These are phyloP conservation scores for Pimephales promelas DNA, from an alignment of 2,113 vertebrate species.

Conservation along the genomic window DNA sequence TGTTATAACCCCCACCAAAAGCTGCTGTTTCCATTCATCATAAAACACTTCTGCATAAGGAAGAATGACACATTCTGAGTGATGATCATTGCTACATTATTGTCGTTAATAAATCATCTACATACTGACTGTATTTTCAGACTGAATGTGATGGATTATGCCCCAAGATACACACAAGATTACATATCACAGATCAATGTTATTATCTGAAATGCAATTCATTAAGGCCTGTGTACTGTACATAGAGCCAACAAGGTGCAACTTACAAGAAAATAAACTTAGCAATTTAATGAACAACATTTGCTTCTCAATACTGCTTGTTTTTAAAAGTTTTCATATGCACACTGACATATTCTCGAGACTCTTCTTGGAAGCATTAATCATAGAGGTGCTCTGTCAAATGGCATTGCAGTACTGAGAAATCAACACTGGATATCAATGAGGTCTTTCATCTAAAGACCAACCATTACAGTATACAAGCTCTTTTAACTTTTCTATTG, in stretches of 20 bases:
- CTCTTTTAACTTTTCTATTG: conserved; percentile 18
- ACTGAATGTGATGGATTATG: conserved; percentile 34
- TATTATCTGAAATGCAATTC: background rate
- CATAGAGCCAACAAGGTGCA: background rate
- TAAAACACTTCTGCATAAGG: background rate
- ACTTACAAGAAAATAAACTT: background rate
- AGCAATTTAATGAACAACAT: background rate
- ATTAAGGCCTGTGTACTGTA: background rate
- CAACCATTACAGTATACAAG: conserved; percentile 2
- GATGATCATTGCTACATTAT: conserved; percentile 39
- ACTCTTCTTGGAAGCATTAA: background rate
- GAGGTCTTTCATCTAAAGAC: conserved; percentile 24
- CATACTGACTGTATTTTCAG: conserved; percentile 24
- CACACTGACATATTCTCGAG: background rate
- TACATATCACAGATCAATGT: conserved; percentile 2
- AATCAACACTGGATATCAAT: conserved; percentile 14
- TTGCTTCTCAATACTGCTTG: background rate
- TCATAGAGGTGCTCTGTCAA: background rate
- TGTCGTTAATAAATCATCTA: conserved; percentile 40
- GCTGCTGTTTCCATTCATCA: background rate
- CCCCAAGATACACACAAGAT: conserved; percentile 18
- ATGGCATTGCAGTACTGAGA: background rate
- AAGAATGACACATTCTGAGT: conserved; percentile 35
- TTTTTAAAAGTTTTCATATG: background rate
- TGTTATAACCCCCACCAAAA: no score